These are phyloP conservation scores for Jaculus jaculus DNA, from an alignment of 2,113 vertebrate species.

Conservation along the genomic window DNA sequence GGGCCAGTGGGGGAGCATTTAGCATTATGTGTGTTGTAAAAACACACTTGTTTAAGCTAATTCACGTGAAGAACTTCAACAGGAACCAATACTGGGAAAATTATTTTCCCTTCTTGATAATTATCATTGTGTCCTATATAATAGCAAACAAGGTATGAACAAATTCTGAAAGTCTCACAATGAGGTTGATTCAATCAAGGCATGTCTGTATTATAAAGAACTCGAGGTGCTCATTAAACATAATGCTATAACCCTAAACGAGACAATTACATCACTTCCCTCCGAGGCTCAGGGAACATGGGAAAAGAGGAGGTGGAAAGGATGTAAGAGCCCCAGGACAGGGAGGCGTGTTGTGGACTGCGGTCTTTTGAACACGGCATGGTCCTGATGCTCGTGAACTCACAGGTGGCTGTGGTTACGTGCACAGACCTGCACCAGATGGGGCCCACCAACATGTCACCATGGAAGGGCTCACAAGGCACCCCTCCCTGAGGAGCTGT, in stretches of 20 bases:
- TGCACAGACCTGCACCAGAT: too few relatives aligned
- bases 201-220: background rate
- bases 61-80: constrained; percentile 12
- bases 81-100: constrained; percentile 11
- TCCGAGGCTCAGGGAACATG: too few relatives aligned
- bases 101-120: background rate
- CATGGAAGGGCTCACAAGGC: too few relatives aligned
- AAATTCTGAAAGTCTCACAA: background rate
- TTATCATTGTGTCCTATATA: constrained; percentile 3
- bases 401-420: too few relatives aligned
- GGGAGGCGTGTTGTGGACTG: too few relatives aligned
- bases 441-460: too few relatives aligned
- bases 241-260: background rate
- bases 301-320: too few relatives aligned
- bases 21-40: background rate
- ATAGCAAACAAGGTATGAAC: background rate
- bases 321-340: too few relatives aligned
- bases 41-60: background rate
- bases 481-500: too few relatives aligned
- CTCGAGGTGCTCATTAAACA: background rate
- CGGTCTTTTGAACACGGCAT: too few relatives aligned
- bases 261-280: too few relatives aligned
- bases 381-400: too few relatives aligned
- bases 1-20: background rate
- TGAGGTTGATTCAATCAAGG: background rate